These are phyloP conservation scores for Erebia ligea DNA, from an alignment of 2,888 invertebrate species.

Conservation along the genomic window DNA sequence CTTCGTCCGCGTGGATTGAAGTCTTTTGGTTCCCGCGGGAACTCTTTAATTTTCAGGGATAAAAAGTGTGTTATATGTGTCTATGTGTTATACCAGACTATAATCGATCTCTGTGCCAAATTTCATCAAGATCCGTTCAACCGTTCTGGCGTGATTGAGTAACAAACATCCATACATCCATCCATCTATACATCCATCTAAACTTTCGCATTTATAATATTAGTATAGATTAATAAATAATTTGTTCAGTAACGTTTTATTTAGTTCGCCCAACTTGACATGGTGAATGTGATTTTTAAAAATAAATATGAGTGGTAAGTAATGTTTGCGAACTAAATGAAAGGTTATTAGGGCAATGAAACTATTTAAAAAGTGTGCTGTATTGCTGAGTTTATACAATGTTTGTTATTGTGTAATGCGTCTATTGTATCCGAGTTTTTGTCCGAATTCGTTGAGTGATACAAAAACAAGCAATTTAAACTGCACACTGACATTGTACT, in stretches of 20 bases:
- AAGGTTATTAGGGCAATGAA: conserved; percentile 4
- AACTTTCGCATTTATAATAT: not conserved
- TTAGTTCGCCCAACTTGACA: not conserved
- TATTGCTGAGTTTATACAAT: not conserved
- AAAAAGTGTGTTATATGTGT: too few relatives aligned
- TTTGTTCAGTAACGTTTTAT: not conserved
- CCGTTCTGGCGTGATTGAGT: too few relatives aligned
- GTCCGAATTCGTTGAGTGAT: not conserved
- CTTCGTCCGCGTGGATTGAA: not conserved
- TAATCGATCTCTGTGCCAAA: too few relatives aligned
- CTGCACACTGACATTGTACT: not conserved
- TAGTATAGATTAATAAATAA: not conserved
- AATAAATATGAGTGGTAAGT: not conserved
- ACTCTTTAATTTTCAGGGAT: too few relatives aligned
- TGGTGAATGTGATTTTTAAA: too few relatives aligned
- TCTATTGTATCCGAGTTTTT: not conserved
- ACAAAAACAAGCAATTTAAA: not conserved
- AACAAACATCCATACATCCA: too few relatives aligned
- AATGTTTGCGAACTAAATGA: not conserved
- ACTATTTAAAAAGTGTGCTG: not conserved
- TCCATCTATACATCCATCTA: not conserved
- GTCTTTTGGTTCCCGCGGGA: too few relatives aligned
- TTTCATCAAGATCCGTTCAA: too few relatives aligned
- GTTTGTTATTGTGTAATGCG: conserved; percentile 3
- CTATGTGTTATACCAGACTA: too few relatives aligned